Conservation (phyloP, 2,888 invertebrate genomes). For the Noctuana brunneofusca region DNA sequence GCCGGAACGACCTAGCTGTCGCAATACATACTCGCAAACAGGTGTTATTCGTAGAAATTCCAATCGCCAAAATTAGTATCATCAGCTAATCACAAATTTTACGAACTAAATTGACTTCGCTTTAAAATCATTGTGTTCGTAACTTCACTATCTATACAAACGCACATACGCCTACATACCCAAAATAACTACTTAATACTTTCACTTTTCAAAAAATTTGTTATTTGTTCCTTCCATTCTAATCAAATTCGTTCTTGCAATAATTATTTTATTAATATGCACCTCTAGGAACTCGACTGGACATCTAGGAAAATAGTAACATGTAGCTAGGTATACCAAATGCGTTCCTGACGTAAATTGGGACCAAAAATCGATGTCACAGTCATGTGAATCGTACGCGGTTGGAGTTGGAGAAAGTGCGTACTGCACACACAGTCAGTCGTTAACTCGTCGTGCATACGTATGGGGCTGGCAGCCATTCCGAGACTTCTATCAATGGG, state of each 20-base stretch:
- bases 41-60: slow-evolving; percentile 73
- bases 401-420: slow-evolving; percentile 72
- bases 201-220: slow-evolving; percentile 1
- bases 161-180: no score
- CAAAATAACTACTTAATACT: no score
- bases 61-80: slow-evolving; percentile 46
- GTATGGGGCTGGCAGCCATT: slow-evolving; percentile 59
- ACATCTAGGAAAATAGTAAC: background rate
- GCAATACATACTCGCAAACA: slow-evolving; percentile 66
- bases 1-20: slow-evolving; percentile 54
- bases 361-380: slow-evolving; percentile 66
- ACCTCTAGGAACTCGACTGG: background rate
- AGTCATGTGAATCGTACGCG: slow-evolving; percentile 58
- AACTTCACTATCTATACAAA: no score
- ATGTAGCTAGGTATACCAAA: background rate
- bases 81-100: slow-evolving; percentile 11
- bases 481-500: slow-evolving; percentile 63
- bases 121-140: background rate
- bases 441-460: slow-evolving; percentile 44
- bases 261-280: background rate
- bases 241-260: background rate
- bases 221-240: background rate
- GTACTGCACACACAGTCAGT: slow-evolving; percentile 58
- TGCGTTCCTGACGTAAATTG: slow-evolving; percentile 37
- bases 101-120: background rate